Evolutionary conservation across 2,113 vertebrate species (phyloP).

Genomic region (Paralichthys olivaceus): DNA sequence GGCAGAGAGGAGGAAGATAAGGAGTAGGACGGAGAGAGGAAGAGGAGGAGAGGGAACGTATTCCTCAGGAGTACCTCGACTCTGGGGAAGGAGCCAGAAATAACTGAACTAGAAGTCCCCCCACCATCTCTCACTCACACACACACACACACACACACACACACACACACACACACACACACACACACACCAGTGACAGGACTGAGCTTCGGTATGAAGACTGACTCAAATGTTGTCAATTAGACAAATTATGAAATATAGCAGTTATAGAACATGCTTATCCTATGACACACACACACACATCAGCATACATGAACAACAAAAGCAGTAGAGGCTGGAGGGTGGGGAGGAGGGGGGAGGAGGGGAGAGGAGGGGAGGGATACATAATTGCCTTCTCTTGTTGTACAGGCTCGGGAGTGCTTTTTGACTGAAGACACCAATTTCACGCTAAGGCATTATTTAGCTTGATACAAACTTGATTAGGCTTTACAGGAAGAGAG

Average conservation of each 20-base stretch:
- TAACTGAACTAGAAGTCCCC: conserved; percentile 81
- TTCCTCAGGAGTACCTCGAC: conserved; percentile 74
- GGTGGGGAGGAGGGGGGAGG: not conserved
- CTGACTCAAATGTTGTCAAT: not conserved
- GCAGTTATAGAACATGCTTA: not conserved
- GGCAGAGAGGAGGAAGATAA: conserved; percentile 45
- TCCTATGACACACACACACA: conserved; percentile 9
- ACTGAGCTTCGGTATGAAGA: conserved; percentile 7
- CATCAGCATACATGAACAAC: not conserved
- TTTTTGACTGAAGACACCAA: conserved; percentile 80
- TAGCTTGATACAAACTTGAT: conserved; percentile 85
- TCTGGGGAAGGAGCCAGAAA: conserved; percentile 79
- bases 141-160: conserved; percentile 16
- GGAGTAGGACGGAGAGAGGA: conserved; percentile 44
- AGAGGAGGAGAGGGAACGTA: conserved; percentile 60
- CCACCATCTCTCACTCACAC: conserved; percentile 48
- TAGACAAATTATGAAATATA: not conserved
- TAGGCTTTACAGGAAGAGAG: conserved; percentile 72
- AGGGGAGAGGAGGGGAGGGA: conserved; percentile 28
- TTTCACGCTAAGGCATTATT: conserved; percentile 84
- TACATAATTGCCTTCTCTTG: conserved; percentile 80
- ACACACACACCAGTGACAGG: conserved; percentile 5
- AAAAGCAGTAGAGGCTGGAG: conserved; percentile 30
- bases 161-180: not conserved
- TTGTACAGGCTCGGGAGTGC: conserved; percentile 78